Conservation (phyloP, 1,140 invertebrate genomes). For the Onthophagus taurus region DNA sequence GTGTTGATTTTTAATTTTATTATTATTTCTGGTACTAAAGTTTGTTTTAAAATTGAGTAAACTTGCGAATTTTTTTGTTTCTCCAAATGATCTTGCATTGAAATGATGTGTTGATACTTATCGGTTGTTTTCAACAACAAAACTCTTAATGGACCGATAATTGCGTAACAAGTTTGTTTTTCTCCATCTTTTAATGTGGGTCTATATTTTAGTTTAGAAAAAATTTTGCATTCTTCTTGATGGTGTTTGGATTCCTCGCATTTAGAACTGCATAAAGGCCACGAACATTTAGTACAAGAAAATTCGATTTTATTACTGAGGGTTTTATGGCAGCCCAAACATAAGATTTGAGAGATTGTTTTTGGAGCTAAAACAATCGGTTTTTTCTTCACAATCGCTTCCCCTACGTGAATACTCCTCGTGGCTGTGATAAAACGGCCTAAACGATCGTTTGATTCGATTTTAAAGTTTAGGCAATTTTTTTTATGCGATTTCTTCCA, state of each 20-base stretch:
- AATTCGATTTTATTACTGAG: slow-evolving; percentile 44
- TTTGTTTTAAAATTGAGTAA: slow-evolving; percentile 47
- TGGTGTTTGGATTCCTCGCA: slow-evolving; percentile 48
- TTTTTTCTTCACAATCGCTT: slow-evolving; percentile 56
- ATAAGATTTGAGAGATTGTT: slow-evolving; percentile 41
- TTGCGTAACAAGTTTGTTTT: slow-evolving; percentile 48
- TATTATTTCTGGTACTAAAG: slow-evolving; percentile 49
- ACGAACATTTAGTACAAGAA: slow-evolving; percentile 47
- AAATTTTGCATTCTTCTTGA: slow-evolving; percentile 46
- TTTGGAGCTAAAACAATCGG: slow-evolving; percentile 56
- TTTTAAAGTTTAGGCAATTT: slow-evolving; percentile 42
- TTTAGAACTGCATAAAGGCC: slow-evolving; percentile 47
- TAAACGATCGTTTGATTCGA: slow-evolving; percentile 41
- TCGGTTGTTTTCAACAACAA: slow-evolving; percentile 47
- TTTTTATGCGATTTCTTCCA: slow-evolving; percentile 55
- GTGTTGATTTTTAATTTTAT: slow-evolving; percentile 46
- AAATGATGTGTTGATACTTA: slow-evolving; percentile 48
- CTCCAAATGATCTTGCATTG: slow-evolving; percentile 42
- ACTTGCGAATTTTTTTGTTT: slow-evolving; percentile 46
- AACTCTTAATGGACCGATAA: slow-evolving; percentile 53
- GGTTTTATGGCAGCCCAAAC: slow-evolving; percentile 48
- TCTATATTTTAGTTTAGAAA: slow-evolving; percentile 33
- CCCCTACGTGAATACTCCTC: slow-evolving; percentile 50
- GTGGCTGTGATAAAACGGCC: slow-evolving; percentile 58
- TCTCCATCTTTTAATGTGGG: slow-evolving; percentile 35